phyloP scores from a whole-genome alignment of 53 echinoderm and acorn worm species.

The Apostichopus leukothele region DNA sequence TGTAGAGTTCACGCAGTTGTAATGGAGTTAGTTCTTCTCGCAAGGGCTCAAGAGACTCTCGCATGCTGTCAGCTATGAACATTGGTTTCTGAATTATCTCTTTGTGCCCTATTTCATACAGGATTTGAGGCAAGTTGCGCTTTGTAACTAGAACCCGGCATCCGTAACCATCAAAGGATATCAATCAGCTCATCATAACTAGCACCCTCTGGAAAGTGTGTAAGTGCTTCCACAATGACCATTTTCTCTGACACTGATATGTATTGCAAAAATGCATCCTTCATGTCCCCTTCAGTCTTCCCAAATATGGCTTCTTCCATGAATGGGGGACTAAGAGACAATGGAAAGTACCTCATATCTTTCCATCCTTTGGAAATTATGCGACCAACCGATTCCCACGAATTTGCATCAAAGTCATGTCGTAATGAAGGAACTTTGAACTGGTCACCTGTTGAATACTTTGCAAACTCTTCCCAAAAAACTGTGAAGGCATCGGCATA shows the following conservation, averaged over 20 bases:
- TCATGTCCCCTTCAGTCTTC: slow-evolving; percentile 27
- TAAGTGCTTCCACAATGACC: slow-evolving; percentile 27
- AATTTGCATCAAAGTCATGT: slow-evolving; percentile 43
- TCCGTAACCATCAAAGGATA: slow-evolving; percentile 44
- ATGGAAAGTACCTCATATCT: slow-evolving; percentile 58
- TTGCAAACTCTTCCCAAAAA: slow-evolving; percentile 50
- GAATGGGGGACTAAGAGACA: slow-evolving; percentile 52
- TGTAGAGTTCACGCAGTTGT: slow-evolving; percentile 45
- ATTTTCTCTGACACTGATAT: slow-evolving; percentile 35
- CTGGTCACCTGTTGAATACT: slow-evolving; percentile 46
- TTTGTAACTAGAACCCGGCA: slow-evolving; percentile 31
- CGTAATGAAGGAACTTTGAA: slow-evolving; percentile 54
- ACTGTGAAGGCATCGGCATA: slow-evolving; percentile 50
- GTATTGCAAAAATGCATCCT: slow-evolving; percentile 32
- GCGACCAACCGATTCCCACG: slow-evolving; percentile 55
- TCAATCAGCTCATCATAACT: slow-evolving; percentile 38
- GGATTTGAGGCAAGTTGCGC: slow-evolving; percentile 25
- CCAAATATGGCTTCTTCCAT: slow-evolving; percentile 52
- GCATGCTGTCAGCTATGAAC: slow-evolving; percentile 56
- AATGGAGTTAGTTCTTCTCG: slow-evolving; percentile 40
- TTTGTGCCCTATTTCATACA: slow-evolving; percentile 60
- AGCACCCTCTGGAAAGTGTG: slow-evolving; percentile 32
- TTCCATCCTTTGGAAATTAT: slow-evolving; percentile 59
- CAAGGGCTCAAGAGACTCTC: slow-evolving; percentile 36
- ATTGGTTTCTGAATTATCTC: slow-evolving; percentile 54